Conservation (phyloP, 2,888 invertebrate genomes). For the Dynastes maya region DNA sequence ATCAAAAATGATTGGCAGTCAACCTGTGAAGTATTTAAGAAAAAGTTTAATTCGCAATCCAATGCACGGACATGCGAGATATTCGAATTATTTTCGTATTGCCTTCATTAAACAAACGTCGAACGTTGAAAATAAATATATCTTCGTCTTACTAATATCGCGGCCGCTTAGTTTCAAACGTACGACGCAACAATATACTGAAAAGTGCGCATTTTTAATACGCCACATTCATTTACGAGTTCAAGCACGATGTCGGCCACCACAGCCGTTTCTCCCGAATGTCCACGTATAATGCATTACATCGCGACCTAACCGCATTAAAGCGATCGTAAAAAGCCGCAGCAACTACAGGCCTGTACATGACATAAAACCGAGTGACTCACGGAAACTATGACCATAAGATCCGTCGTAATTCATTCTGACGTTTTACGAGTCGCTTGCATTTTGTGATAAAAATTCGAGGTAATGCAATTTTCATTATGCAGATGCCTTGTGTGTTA, state of each 20-base stretch:
- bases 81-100: neutral
- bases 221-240: conserved; percentile 3
- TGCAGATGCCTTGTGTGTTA: neutral
- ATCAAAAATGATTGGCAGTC: too few species aligned
- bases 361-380: conserved; percentile 17
- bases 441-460: neutral
- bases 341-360: neutral
- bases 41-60: neutral
- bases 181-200: neutral
- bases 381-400: conserved; percentile 21
- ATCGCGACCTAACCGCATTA: conserved; percentile 12
- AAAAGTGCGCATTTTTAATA: conserved; percentile 1
- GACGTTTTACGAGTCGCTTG: conserved; percentile 16
- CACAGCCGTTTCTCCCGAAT: neutral
- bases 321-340: conserved; percentile 21
- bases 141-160: neutral
- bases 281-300: neutral
- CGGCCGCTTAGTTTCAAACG: neutral
- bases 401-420: conserved; percentile 22
- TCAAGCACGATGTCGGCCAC: neutral
- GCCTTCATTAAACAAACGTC: neutral
- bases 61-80: neutral
- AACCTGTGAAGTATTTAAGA: neutral
- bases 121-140: neutral
- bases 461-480: conserved; percentile 5